A percentile compares a stretch with the other conserved stretches of the same genome.
phyloP scores from a whole-genome alignment of 1,140 invertebrate genomes.

The Lethocerus indicus region DNA sequence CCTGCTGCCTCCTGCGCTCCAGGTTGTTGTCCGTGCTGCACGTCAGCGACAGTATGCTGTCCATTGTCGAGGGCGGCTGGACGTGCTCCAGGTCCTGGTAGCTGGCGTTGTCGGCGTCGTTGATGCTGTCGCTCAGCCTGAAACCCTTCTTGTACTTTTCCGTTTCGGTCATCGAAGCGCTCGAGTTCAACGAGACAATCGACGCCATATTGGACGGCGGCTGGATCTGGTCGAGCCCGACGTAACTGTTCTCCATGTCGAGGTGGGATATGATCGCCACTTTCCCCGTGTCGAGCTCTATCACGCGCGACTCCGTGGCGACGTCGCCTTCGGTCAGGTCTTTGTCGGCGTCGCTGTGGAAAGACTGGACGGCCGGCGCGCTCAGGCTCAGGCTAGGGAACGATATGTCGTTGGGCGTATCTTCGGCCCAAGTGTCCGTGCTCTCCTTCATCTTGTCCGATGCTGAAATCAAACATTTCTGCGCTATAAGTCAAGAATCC shows the following conservation, averaged over 20 bases:
- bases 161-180: background rate
- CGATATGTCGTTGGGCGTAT: conserved; percentile 49
- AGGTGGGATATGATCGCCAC: conserved; percentile 41
- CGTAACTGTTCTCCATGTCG: conserved; percentile 38
- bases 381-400: conserved; percentile 62
- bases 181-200: conserved; percentile 20
- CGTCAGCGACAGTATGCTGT: conserved; percentile 40
- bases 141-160: conserved; percentile 2
- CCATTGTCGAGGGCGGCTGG: conserved; percentile 55
- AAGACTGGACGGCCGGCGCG: conserved; percentile 47
- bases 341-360: conserved; percentile 55
- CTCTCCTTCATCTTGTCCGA: conserved; percentile 19
- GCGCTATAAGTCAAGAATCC: too few relatives aligned
- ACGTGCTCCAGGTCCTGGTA: conserved; percentile 47
- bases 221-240: conserved; percentile 23
- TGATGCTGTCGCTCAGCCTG: conserved; percentile 1
- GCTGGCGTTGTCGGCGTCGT: background rate
- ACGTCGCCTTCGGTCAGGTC: conserved; percentile 12
- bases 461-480: too few relatives aligned
- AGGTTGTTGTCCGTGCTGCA: conserved; percentile 29
- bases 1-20: conserved; percentile 21
- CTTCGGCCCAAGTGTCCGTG: conserved; percentile 54
- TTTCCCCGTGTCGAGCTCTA: conserved; percentile 53
- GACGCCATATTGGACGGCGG: conserved; percentile 25
- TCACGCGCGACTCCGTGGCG: conserved; percentile 41